Evolutionary conservation across 1,140 invertebrate genomes (phyloP).

Genomic region (Cydia splendana): DNA sequence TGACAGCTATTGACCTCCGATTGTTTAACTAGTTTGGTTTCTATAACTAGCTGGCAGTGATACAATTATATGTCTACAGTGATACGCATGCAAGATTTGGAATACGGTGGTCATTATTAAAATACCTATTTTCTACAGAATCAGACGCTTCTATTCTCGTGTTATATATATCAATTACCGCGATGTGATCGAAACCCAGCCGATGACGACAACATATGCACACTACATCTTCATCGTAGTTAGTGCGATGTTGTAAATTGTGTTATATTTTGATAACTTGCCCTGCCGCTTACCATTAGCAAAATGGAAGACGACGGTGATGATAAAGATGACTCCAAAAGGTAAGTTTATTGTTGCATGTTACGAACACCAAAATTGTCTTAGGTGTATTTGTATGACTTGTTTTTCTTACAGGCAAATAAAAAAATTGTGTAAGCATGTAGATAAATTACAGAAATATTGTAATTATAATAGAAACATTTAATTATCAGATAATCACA

Average conservation of each 20-base stretch:
- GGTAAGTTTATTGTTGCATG: slow-evolving; percentile 43
- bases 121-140: slow-evolving; percentile 4
- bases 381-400: neutral
- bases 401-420: neutral
- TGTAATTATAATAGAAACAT: no score
- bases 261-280: slow-evolving; percentile 21
- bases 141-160: neutral
- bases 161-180: neutral
- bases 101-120: slow-evolving; percentile 10
- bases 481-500: neutral
- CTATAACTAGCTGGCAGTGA: neutral
- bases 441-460: neutral
- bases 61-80: slow-evolving; percentile 1
- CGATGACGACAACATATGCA: neutral
- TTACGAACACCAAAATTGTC: neutral
- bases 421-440: slow-evolving; percentile 2
- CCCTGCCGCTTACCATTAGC: slow-evolving; percentile 27
- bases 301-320: slow-evolving; percentile 71
- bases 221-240: slow-evolving; percentile 11
- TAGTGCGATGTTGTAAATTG: slow-evolving; percentile 16
- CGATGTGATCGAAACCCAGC: neutral
- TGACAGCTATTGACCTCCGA: neutral
- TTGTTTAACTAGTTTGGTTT: neutral
- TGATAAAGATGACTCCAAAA: slow-evolving; percentile 71
- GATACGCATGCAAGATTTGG: slow-evolving; percentile 7